phyloP scores from a whole-genome alignment of 2,113 vertebrate genomes.

The Glaucomys volans region DNA sequence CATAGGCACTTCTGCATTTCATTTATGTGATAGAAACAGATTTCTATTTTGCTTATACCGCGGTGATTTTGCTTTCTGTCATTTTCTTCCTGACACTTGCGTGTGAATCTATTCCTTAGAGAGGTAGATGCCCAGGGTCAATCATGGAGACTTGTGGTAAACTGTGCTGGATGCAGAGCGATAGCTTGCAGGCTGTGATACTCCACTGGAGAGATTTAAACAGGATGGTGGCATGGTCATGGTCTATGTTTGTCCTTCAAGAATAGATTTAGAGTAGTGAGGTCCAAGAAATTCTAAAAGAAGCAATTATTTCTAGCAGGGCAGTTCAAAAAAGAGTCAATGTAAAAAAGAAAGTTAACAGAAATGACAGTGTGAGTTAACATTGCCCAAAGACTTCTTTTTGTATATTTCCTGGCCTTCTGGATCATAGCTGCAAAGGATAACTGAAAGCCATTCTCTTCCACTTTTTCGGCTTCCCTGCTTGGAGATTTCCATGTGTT shows the following conservation, averaged over 20 bases:
- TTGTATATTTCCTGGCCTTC: too few relatives aligned
- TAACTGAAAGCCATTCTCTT: neutral
- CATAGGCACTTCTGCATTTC: neutral
- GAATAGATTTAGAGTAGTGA: neutral
- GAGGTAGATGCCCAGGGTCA: neutral
- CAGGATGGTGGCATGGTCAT: neutral
- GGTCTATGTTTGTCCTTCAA: neutral
- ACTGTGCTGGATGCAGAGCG: neutral
- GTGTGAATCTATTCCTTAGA: neutral
- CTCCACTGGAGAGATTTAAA: neutral
- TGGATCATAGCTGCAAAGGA: too few relatives aligned
- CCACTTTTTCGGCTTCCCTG: neutral
- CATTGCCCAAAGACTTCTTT: too few relatives aligned
- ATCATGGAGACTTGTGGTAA: neutral
- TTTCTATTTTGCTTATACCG: neutral
- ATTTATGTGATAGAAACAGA: neutral
- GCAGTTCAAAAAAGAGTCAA: neutral
- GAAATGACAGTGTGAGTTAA: too few relatives aligned
- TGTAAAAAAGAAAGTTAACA: too few relatives aligned
- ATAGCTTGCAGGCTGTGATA: neutral
- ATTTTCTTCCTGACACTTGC: neutral
- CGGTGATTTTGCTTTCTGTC: neutral
- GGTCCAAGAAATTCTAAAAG: neutral
- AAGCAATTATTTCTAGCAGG: neutral
- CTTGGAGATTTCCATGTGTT: neutral